Evolutionary conservation across 2,888 invertebrate species (phyloP).

Genomic region (Apamea anceps): DNA sequence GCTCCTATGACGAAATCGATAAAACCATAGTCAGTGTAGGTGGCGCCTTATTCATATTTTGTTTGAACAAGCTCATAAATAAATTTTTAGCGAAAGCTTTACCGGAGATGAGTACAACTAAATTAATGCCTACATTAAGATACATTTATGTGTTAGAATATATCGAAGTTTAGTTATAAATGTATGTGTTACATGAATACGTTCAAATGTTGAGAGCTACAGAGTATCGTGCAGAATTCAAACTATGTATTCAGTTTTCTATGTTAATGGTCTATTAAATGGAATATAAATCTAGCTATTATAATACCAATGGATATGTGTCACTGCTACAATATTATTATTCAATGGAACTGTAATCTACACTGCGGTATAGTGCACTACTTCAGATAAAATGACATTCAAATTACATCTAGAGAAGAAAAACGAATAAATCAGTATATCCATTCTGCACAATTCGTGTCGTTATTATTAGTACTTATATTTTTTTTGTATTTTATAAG

Average conservation of each 20-base stretch:
- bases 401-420: slow-evolving; percentile 41
- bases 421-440: slow-evolving; percentile 49
- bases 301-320: slow-evolving; percentile 30
- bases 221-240: slow-evolving; percentile 58
- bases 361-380: not conserved
- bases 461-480: slow-evolving; percentile 36
- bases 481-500: slow-evolving; percentile 47
- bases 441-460: slow-evolving; percentile 57
- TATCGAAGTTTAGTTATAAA: slow-evolving; percentile 51
- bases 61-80: not conserved
- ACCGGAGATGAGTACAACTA: slow-evolving; percentile 76
- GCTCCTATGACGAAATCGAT: not conserved
- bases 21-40: slow-evolving; percentile 7
- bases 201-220: slow-evolving; percentile 51
- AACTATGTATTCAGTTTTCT: slow-evolving; percentile 59
- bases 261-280: slow-evolving; percentile 32
- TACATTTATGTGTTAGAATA: slow-evolving; percentile 62
- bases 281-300: slow-evolving; percentile 53
- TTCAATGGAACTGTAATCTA: slow-evolving; percentile 19
- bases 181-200: slow-evolving; percentile 40
- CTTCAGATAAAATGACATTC: slow-evolving; percentile 22
- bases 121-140: slow-evolving; percentile 63
- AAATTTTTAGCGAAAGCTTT: slow-evolving; percentile 27
- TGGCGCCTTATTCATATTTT: not conserved
- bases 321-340: slow-evolving; percentile 24